These are phyloP conservation scores for Psylliodes chrysocephalus DNA, from an alignment of 2,888 invertebrate genomes.

Conservation along the genomic window DNA sequence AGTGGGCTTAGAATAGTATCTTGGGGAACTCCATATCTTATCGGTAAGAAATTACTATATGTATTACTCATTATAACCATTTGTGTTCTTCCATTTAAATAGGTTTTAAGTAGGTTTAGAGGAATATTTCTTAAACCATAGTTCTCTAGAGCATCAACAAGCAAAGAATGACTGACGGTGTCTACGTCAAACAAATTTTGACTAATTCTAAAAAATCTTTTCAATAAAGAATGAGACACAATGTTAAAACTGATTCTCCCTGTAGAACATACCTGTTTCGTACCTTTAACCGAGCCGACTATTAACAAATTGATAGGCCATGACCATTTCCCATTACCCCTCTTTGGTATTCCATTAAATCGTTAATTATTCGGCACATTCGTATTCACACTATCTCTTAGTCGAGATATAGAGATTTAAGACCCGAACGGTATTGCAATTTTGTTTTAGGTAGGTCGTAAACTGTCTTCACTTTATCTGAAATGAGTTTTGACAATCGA, in stretches of 20 bases:
- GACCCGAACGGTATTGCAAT: slow-evolving; percentile 7
- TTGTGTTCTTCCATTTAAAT: too few relatives aligned
- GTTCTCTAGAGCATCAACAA: too few relatives aligned
- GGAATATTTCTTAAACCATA: too few relatives aligned
- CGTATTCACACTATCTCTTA: slow-evolving; percentile 31
- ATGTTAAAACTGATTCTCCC: slow-evolving; percentile 40
- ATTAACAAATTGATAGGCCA: slow-evolving; percentile 39
- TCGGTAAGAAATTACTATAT: too few relatives aligned
- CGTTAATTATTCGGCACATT: slow-evolving; percentile 34
- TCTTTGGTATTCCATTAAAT: slow-evolving; percentile 32
- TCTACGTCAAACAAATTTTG: too few relatives aligned
- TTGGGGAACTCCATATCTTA: too few relatives aligned
- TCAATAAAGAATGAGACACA: too few relatives aligned
- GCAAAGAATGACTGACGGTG: too few relatives aligned
- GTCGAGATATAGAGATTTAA: slow-evolving; percentile 27
- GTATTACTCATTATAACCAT: too few relatives aligned
- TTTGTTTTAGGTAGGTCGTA: slow-evolving; percentile 23
- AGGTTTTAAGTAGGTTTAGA: too few relatives aligned
- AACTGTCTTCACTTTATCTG: slow-evolving; percentile 8
- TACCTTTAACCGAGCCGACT: slow-evolving; percentile 41
- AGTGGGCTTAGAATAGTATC: too few relatives aligned
- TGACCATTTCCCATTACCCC: slow-evolving; percentile 32
- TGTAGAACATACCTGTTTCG: slow-evolving; percentile 49
- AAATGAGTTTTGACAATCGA: slow-evolving; percentile 1
- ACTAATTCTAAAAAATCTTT: too few relatives aligned